Evolutionary conservation across 2,888 invertebrate genomes (phyloP).

Genomic region (Diarsia dahlii): DNA sequence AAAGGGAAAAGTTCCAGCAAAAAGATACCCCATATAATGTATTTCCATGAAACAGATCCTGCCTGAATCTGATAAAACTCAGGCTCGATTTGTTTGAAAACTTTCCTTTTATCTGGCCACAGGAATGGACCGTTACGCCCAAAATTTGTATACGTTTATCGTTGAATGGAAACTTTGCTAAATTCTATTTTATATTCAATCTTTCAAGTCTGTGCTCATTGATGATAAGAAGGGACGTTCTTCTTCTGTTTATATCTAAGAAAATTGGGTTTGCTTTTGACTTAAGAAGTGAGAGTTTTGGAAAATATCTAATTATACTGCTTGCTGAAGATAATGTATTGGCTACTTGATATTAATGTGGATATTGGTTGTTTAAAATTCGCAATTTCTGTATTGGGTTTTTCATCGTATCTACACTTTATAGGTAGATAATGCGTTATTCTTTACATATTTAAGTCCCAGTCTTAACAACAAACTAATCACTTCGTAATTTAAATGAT

Average conservation of each 20-base stretch:
- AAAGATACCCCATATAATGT: conserved; percentile 73
- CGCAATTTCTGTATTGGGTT: background rate
- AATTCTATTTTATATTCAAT: conserved; percentile 80
- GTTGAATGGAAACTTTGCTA: conserved; percentile 72
- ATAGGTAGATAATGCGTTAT: too few relatives aligned
- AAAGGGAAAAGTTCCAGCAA: conserved; percentile 73
- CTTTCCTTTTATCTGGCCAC: conserved; percentile 79
- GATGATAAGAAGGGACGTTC: conserved; percentile 69
- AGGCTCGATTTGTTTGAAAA: conserved; percentile 80
- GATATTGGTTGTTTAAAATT: background rate
- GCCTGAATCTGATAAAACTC: conserved; percentile 78
- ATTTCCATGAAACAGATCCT: conserved; percentile 70
- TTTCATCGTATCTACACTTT: background rate
- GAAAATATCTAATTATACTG: conserved; percentile 26
- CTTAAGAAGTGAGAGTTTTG: conserved; percentile 18
- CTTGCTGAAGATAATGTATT: conserved; percentile 20
- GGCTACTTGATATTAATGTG: conserved; percentile 23
- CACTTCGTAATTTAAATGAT: background rate
- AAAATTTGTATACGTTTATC: conserved; percentile 81
- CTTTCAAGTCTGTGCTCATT: conserved; percentile 72
- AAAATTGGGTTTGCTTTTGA: conserved; percentile 61
- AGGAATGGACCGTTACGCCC: conserved; percentile 71
- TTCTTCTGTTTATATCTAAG: conserved; percentile 67
- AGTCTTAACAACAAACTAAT: background rate
- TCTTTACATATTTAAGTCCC: background rate